A percentile compares a stretch with the other conserved stretches of the same genome.
Conservation (phyloP, 2,797 vertebrate genomes). For the Catharus ustulatus region DNA sequence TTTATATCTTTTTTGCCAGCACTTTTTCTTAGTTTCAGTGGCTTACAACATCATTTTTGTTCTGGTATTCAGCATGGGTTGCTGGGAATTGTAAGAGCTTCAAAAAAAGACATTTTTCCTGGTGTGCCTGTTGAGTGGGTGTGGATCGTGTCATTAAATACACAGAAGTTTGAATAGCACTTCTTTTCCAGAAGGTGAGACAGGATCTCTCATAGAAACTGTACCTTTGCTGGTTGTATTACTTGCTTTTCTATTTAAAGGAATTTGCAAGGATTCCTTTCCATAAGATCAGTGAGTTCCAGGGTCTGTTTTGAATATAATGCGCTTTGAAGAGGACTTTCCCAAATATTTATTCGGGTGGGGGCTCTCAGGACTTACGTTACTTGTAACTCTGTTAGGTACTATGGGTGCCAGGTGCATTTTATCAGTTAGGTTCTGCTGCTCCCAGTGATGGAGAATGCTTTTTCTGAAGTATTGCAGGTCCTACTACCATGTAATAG, state of each 20-base stretch:
- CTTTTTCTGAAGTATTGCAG: background rate
- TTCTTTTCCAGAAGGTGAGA: background rate
- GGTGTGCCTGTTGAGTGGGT: background rate
- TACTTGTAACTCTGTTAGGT: background rate
- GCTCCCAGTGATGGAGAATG: rapidly evolving
- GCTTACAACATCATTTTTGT: background rate
- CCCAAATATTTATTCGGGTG: background rate
- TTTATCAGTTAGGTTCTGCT: background rate
- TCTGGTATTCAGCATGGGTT: background rate
- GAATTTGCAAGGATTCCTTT: background rate
- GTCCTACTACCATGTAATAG: background rate
- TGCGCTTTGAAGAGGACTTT: background rate
- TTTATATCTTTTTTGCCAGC: background rate
- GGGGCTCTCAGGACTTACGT: background rate
- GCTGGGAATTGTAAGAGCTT: background rate
- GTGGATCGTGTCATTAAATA: background rate
- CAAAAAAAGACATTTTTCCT: background rate
- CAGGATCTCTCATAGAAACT: background rate
- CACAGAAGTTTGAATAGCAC: background rate
- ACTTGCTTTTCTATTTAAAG: background rate
- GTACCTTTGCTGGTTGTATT: background rate
- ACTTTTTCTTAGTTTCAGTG: background rate
- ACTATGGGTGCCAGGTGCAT: rapidly evolving
- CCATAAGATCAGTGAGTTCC: background rate
- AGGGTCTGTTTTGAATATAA: background rate